Evolutionary conservation across 2,797 vertebrate species (phyloP).

Genomic region (Australoheros facetus): DNA sequence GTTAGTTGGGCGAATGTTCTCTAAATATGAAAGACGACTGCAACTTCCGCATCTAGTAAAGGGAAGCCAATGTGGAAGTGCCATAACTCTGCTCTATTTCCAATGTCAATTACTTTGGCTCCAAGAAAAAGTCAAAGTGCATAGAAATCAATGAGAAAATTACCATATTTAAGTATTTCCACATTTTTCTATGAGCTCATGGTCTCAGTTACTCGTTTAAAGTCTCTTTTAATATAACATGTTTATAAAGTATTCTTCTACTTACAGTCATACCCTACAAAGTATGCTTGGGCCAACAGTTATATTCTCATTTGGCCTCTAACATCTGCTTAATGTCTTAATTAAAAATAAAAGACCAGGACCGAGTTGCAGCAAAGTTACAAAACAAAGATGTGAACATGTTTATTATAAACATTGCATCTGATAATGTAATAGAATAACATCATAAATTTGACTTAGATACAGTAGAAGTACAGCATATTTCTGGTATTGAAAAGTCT

Average conservation of each 20-base stretch:
- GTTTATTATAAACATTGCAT: neutral
- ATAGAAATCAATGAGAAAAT: neutral
- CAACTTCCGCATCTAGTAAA: neutral
- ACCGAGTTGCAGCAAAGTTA: neutral
- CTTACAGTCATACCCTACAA: neutral
- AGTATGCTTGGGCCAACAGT: neutral
- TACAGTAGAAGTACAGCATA: fast-evolving
- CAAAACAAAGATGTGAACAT: neutral
- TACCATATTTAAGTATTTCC: neutral
- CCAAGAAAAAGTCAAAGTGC: neutral
- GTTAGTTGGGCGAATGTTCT: neutral
- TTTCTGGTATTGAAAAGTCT: neutral
- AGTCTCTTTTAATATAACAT: neutral
- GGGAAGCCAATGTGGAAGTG: neutral
- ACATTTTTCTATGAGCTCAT: neutral
- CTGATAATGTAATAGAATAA: neutral
- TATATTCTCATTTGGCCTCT: neutral
- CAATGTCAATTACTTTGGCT: neutral
- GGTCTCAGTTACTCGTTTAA: neutral
- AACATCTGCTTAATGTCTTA: neutral
- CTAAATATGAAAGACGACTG: neutral
- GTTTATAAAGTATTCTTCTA: neutral
- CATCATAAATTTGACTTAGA: neutral
- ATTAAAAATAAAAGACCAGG: neutral
- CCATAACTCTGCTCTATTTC: neutral